Evolutionary conservation across 2,797 vertebrate genomes (phyloP).

Genomic region (Champsocephalus gunnari): DNA sequence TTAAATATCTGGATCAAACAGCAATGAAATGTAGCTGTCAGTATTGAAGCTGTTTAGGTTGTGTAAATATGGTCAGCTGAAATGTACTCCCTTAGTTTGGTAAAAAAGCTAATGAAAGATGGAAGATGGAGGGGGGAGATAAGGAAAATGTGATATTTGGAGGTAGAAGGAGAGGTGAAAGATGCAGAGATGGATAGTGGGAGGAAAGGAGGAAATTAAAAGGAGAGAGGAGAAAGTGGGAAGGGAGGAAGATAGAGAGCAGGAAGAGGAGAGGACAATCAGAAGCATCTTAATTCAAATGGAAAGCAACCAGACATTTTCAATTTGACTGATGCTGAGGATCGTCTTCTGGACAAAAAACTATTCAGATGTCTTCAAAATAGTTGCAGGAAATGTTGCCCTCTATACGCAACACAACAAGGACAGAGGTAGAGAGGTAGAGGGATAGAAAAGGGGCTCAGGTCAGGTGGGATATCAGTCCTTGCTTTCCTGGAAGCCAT

Average conservation of each 20-base stretch:
- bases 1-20: slow-evolving; percentile 12
- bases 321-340: slow-evolving; percentile 20
- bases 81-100: slow-evolving; percentile 9
- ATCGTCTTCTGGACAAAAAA: background rate
- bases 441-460: slow-evolving; percentile 20
- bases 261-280: background rate
- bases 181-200: slow-evolving; percentile 48
- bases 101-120: slow-evolving; percentile 37
- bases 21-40: slow-evolving; percentile 25
- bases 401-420: background rate
- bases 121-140: slow-evolving; percentile 32
- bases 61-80: slow-evolving; percentile 4
- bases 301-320: background rate
- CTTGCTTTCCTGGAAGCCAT: slow-evolving; percentile 1
- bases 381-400: slow-evolving; percentile 1
- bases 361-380: slow-evolving; percentile 1
- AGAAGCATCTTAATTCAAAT: slow-evolving; percentile 5
- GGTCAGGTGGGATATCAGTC: slow-evolving; percentile 36
- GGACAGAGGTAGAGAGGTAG: background rate
- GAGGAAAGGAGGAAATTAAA: slow-evolving; percentile 50
- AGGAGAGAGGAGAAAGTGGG: slow-evolving; percentile 15
- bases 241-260: background rate
- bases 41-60: slow-evolving; percentile 10
- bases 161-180: slow-evolving; percentile 34
- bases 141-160: slow-evolving; percentile 47